Evolutionary conservation across 2,797 vertebrate species (phyloP).

Genomic region (Harpagifer antarcticus): DNA sequence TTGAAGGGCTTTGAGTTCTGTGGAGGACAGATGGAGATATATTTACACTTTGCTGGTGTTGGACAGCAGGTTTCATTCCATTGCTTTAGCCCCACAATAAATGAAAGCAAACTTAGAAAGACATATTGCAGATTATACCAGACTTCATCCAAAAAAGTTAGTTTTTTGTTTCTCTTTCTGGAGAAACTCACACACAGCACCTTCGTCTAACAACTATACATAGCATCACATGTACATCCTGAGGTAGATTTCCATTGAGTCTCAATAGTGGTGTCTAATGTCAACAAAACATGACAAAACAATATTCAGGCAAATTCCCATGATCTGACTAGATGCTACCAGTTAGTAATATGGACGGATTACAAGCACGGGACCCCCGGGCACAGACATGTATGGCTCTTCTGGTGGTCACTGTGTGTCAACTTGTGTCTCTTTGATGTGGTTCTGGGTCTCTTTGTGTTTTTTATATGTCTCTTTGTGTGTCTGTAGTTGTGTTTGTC

Average conservation of each 20-base stretch:
- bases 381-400: conserved; percentile 1
- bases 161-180: conserved; percentile 44
- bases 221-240: conserved; percentile 73
- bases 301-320: conserved; percentile 66
- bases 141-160: conserved; percentile 27
- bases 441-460: not conserved
- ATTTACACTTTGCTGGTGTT: conserved; percentile 69
- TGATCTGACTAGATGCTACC: conserved; percentile 57
- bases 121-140: conserved; percentile 16
- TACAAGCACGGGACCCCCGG: conserved; percentile 3
- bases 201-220: conserved; percentile 69
- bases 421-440: not conserved
- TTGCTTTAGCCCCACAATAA: conserved; percentile 44
- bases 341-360: conserved; percentile 48
- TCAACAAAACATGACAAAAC: conserved; percentile 69
- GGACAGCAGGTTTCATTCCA: conserved; percentile 70
- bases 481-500: not conserved
- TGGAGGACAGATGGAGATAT: conserved; percentile 66
- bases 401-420: not conserved
- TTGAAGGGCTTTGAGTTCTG: conserved; percentile 48
- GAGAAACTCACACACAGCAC: conserved; percentile 71
- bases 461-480: not conserved
- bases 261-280: conserved; percentile 83
- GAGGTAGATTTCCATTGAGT: conserved; percentile 88
- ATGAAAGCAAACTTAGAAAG: conserved; percentile 31